Percentiles rank a stretch among this genome's conserved stretches.
phyloP scores from a whole-genome alignment of 2,113 vertebrate genomes.

The Anolis carolinensis region DNA sequence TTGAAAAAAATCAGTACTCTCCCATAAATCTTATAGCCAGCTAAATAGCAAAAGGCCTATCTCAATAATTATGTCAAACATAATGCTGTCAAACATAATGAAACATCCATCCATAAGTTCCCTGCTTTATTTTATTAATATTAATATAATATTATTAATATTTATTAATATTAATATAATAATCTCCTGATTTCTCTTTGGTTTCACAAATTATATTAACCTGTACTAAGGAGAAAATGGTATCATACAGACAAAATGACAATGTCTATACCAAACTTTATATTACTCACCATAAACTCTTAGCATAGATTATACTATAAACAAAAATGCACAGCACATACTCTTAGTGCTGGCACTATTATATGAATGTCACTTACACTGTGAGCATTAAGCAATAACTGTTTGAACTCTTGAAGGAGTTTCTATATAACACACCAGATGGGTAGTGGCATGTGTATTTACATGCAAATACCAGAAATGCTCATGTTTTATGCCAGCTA shows the following conservation, averaged over 20 bases:
- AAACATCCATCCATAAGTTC: neutral
- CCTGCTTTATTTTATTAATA: neutral
- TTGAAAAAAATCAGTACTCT: neutral
- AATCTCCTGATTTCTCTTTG: no score
- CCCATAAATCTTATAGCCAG: neutral
- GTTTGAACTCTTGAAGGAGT: neutral
- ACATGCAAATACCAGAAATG: no score
- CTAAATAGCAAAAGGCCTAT: neutral
- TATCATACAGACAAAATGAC: neutral
- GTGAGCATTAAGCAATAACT: neutral
- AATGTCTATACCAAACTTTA: neutral
- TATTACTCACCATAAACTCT: neutral
- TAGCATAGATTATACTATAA: neutral
- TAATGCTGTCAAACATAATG: neutral
- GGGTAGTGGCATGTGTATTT: no score
- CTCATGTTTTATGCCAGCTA: no score
- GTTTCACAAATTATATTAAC: neutral
- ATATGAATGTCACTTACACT: neutral
- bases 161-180: neutral
- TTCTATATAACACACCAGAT: neutral
- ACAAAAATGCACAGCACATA: neutral
- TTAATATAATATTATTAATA: no score
- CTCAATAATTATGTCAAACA: neutral
- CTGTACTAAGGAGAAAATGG: neutral
- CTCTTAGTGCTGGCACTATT: neutral